Evolutionary conservation across 64 coral and sea anemone genomes (phyloP), one percentile per base, ranked within the genome.

Genomic region (Astreopora myriophthalma): DNA sequence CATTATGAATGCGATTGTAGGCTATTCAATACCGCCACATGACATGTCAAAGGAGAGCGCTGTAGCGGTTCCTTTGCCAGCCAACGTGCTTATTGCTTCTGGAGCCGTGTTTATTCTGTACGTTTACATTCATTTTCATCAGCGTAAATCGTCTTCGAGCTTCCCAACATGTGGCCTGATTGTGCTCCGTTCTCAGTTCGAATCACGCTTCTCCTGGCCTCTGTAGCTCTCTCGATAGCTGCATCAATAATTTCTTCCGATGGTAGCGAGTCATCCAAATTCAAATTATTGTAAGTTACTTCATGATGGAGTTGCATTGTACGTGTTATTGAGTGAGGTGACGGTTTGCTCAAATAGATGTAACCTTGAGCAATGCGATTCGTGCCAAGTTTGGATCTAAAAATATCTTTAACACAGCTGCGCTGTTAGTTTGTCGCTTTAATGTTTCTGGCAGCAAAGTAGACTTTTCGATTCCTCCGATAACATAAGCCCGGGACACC

Each of bases 11-110:
- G 60, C 70, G 95, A 96, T 94, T 96, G 95, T 96, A 70, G 49
- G 81, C 87, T 64, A 93, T 93, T 96, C 91, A 96, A 90, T 89
- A 69, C 78, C 83, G 16, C 88, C 63, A 90, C 87, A 96, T 96
- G 95, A 96, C 95, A 96, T 64, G 52, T 93, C 95, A 96, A 96
- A 96, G 82, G 92, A 52, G 48, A 64, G 95, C 95, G 95, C 89
- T 90, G 51, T 57, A 87, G 93, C 95, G 95, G 91, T 86, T n/a
- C 81, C 87, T 94, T 94, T 96, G 91, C 90, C 20, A 83, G 37
- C 20, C 30, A 64, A 83, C 32, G 57, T 38, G 19, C 57, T 83
- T 65, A 65, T 83, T 65, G 57, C 55, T 78, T 58, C 80, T 37
- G 34, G 79, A 40, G 51, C 69, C 29, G 49, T 94, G 88, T 91